Evolutionary conservation across 2,888 invertebrate species (phyloP).

Genomic region (Oxyteleia sp.): DNA sequence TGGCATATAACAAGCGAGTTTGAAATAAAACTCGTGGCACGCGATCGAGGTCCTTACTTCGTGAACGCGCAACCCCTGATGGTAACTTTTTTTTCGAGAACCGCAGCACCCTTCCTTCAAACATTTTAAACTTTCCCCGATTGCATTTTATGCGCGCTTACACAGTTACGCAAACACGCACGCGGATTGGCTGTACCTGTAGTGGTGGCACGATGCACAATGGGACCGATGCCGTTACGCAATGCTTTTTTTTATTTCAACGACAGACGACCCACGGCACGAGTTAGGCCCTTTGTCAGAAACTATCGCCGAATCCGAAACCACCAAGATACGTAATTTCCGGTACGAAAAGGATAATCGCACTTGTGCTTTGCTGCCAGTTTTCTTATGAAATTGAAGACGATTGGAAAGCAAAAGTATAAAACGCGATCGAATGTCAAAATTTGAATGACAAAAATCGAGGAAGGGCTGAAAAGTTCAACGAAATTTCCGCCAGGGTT

Average conservation of each 20-base stretch:
- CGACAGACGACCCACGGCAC: conserved; percentile 76
- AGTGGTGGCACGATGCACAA: conserved; percentile 67
- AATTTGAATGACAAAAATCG: conserved; percentile 10
- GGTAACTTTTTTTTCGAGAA: conserved; percentile 58
- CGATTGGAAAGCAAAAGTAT: conserved; percentile 11
- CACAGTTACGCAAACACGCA: conserved; percentile 68
- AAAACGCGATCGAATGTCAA: conserved; percentile 20
- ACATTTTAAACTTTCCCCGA: conserved; percentile 85
- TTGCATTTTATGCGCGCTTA: conserved; percentile 71
- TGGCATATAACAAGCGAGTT: too few species aligned
- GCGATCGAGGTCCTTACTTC: conserved; percentile 47
- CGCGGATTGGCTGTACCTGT: conserved; percentile 73
- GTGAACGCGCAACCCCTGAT: conserved; percentile 54
- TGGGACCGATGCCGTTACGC: conserved; percentile 77
- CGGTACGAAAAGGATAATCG: conserved; percentile 60
- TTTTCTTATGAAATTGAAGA: conserved; percentile 23
- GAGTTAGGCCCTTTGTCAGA: conserved; percentile 73
- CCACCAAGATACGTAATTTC: conserved; percentile 71
- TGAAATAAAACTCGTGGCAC: conserved; percentile 62
- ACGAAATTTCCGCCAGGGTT: conserved; percentile 32
- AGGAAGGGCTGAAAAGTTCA: conserved; percentile 5
- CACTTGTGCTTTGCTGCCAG: conserved; percentile 60
- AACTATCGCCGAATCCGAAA: conserved; percentile 66
- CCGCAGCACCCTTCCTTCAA: conserved; percentile 83
- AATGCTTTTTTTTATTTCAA: conserved; percentile 77